Percentiles rank a stretch among this genome's conserved stretches.
Conservation (phyloP, 92 coral and sea anemone species). For the Parazoanthus darwini region DNA sequence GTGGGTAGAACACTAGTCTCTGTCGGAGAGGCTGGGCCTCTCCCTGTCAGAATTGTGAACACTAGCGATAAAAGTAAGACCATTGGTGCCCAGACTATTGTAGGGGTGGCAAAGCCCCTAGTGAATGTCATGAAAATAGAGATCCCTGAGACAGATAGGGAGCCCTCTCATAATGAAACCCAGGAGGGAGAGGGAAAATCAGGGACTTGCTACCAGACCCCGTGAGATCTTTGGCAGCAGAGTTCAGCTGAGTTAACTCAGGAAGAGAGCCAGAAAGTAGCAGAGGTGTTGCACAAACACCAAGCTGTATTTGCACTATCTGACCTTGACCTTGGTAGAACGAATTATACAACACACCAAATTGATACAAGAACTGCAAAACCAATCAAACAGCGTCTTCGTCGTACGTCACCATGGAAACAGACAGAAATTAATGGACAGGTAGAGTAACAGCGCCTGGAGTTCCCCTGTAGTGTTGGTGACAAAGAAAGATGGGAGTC, state of each 20-base stretch:
- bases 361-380: constrained; percentile 44
- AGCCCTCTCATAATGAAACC: neutral
- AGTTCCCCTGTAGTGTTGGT: constrained; percentile 57
- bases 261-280: constrained; percentile 34
- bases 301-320: constrained; percentile 37
- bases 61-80: constrained; percentile 11
- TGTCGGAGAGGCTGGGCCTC: constrained; percentile 8
- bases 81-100: constrained; percentile 38
- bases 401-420: constrained; percentile 20
- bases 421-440: neutral
- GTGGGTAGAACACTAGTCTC: constrained; percentile 46
- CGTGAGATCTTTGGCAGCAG: constrained; percentile 47
- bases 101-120: constrained; percentile 23
- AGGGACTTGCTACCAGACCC: constrained; percentile 43
- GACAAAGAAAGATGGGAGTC: constrained; percentile 61
- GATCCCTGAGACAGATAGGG: neutral
- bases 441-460: constrained; percentile 42
- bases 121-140: constrained; percentile 21
- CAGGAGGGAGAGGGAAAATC: constrained; percentile 1
- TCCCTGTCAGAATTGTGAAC: constrained; percentile 33
- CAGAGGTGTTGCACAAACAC: constrained; percentile 23
- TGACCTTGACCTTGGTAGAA: constrained; percentile 49
- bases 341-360: constrained; percentile 28
- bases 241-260: constrained; percentile 46
- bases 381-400: constrained; percentile 5